Evolutionary conservation across 2,797 vertebrate genomes (phyloP).

Genomic region (Crossoptilon crossoptilon): DNA sequence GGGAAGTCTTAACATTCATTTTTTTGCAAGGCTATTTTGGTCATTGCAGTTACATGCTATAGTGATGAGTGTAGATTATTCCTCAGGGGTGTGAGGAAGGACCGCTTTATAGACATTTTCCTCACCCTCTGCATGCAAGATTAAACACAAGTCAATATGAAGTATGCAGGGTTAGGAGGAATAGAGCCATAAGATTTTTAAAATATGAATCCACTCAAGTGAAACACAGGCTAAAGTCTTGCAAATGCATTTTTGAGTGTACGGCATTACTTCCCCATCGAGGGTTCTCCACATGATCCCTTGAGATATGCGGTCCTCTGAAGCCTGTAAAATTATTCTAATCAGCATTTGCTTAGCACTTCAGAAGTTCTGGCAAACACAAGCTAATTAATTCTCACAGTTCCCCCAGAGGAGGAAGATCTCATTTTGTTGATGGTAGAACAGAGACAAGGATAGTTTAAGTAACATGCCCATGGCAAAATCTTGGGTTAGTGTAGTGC

Average conservation of each 20-base stretch:
- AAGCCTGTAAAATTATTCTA: conserved; percentile 75
- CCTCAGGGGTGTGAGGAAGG: conserved; percentile 46
- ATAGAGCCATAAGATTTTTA: conserved; percentile 68
- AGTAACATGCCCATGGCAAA: background rate
- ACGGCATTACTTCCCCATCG: conserved; percentile 70
- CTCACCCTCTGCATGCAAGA: conserved; percentile 61
- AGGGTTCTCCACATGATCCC: conserved; percentile 72
- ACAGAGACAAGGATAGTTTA: conserved; percentile 15
- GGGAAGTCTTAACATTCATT: conserved; percentile 30
- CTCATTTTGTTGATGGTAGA: conserved; percentile 52
- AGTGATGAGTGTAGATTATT: conserved; percentile 39
- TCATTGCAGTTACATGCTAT: conserved; percentile 17
- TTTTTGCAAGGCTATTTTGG: conserved; percentile 33
- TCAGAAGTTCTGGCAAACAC: conserved; percentile 69
- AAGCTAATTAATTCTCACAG: conserved; percentile 69
- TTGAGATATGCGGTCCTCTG: conserved; percentile 67
- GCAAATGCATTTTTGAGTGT: conserved; percentile 72
- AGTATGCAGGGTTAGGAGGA: conserved; percentile 60
- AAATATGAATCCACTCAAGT: conserved; percentile 68
- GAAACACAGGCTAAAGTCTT: conserved; percentile 71
- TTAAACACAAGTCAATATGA: conserved; percentile 64
- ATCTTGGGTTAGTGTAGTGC: background rate
- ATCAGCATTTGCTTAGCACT: conserved; percentile 71
- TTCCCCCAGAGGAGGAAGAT: conserved; percentile 56
- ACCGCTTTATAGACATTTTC: conserved; percentile 52